Evolutionary conservation across 2,888 invertebrate species (phyloP).

Genomic region (Tenthredo livida): DNA sequence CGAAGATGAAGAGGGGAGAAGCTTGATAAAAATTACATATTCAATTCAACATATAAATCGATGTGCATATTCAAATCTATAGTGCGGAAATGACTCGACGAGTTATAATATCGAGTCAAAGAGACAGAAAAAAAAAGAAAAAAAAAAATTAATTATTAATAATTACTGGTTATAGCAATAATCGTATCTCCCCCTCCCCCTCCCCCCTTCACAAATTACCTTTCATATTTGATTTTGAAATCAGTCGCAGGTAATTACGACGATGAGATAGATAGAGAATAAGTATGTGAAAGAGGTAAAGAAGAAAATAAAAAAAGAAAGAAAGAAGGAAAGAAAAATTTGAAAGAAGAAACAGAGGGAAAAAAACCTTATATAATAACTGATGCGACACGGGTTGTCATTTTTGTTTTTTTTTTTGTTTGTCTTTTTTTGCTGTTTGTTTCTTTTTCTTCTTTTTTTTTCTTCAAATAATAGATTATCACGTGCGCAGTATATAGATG

Average conservation of each 20-base stretch:
- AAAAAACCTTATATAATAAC: background rate
- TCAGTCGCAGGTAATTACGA: background rate
- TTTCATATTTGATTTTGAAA: background rate
- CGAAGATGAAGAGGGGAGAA: background rate
- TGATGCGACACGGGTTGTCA: background rate
- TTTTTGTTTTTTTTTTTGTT: background rate
- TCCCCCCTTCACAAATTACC: background rate
- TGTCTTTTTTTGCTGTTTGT: background rate
- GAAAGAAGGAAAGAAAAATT: background rate
- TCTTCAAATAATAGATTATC: background rate
- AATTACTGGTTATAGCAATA: background rate
- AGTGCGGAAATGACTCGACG: background rate
- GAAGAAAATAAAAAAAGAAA: background rate
- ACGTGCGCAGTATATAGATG: constrained; percentile 4
- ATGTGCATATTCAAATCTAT: background rate
- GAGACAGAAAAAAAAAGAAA: background rate
- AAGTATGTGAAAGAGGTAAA: background rate
- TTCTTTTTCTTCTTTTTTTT: background rate
- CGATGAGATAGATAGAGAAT: background rate
- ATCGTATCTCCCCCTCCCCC: background rate
- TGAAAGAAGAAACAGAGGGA: background rate
- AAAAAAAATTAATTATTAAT: too few relatives aligned
- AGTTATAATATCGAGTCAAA: background rate
- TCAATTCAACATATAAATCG: background rate
- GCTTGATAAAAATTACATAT: background rate